Evolutionary conservation across 1,140 invertebrate genomes (phyloP).

Genomic region (Saccostrea echinata): DNA sequence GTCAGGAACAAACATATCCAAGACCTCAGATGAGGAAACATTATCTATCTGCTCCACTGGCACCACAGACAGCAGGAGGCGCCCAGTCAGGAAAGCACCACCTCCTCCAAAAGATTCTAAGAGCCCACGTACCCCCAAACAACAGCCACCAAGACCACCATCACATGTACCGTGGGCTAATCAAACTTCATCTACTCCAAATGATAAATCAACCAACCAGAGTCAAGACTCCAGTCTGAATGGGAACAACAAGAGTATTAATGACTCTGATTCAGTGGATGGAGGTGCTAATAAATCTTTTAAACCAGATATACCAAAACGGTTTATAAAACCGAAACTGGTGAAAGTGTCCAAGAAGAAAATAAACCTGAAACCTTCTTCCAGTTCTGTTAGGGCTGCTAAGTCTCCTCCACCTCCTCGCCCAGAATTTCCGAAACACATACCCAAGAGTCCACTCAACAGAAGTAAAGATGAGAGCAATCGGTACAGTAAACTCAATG

Average conservation of each 20-base stretch:
- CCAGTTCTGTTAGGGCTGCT: constrained; percentile 31
- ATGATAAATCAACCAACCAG: neutral
- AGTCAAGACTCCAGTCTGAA: neutral
- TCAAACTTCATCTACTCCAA: constrained; percentile 25
- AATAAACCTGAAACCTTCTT: constrained; percentile 44
- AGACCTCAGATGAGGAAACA: constrained; percentile 11
- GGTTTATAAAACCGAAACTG: constrained; percentile 59
- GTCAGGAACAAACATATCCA: neutral
- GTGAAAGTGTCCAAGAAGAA: constrained; percentile 54
- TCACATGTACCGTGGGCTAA: constrained; percentile 20
- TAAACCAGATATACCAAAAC: constrained; percentile 58
- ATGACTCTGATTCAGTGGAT: constrained; percentile 26
- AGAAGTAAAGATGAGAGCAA: constrained; percentile 31
- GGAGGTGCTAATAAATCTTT: neutral
- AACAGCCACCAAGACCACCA: neutral
- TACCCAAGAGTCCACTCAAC: constrained; percentile 24
- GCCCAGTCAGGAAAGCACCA: constrained; percentile 30
- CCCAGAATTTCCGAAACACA: constrained; percentile 50
- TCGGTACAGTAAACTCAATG: constrained; percentile 20
- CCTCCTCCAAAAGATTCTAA: constrained; percentile 12
- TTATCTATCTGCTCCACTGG: neutral
- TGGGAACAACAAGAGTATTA: neutral
- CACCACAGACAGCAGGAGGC: neutral
- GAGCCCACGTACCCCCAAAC: constrained; percentile 21
- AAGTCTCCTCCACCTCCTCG: constrained; percentile 54